Evolutionary conservation across 2,888 invertebrate genomes (phyloP), one percentile per base, ranked within the genome.

Genomic region (Lithophane semibrunnea): DNA sequence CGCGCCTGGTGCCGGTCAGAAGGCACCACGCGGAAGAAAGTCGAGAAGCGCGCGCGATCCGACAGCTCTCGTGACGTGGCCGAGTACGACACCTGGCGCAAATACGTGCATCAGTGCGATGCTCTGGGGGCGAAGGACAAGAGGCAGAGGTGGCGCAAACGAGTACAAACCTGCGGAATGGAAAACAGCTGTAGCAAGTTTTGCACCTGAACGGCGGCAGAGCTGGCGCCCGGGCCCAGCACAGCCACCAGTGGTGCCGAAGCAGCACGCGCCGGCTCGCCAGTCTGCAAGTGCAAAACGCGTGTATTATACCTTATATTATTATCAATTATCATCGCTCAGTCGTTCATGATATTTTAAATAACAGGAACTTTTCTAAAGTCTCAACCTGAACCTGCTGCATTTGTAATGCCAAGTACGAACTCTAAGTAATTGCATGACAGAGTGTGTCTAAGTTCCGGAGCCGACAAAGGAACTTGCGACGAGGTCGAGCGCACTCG

Each of bases 1-100:
- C 97, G 97, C 24, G 98, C 98, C 94, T 98, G 98, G 94, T 98
- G 98, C 87, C 97, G 97, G 94, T 98, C 98, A 0, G 98, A 98
- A 18, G 98, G 98, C 63, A 98, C 98, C 47, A 98, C 98, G 58
- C 98, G 97, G 89, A 98, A 96, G 94, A 98, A 98, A 89, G 98
- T 98, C 0, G 98, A 97, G 94, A 97, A 98, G 83, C 98, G 96
- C 84, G 97, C 97, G 91, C 98, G 98, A 93, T 98, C 98, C 83
- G 98, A 98, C 70, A 98, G 96, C 92, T 98, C 98, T 86, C 97
- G 97, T 44, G 98, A 97, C 54, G 98, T 98, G 66, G 98, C 98
- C 44, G 98, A 98, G 94, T 98, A 98, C 56, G 93, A 93, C 72
- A 93, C 91, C 91, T 98, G 47, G n/a, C 96, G 3, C 54, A 66